Percentiles rank a stretch among this genome's conserved stretches.
Conservation (phyloP, 2,797 vertebrate species). For the Thripadectes ignobilis region DNA sequence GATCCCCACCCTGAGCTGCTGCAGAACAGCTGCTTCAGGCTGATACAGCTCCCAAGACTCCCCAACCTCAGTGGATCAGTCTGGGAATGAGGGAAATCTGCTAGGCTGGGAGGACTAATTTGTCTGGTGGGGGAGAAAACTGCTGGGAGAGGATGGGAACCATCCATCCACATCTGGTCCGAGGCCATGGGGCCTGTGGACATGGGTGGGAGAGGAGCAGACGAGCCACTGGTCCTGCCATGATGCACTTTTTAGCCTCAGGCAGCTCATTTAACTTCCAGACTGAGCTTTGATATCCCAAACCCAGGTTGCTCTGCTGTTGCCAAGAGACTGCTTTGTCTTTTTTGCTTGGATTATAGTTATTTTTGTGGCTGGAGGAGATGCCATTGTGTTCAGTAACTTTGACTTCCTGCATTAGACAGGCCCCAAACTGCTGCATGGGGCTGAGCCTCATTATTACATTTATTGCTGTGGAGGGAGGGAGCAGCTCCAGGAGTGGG, state of each 20-base stretch:
- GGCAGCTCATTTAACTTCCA: not conserved
- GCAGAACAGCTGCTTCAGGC: not conserved
- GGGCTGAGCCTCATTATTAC: not conserved
- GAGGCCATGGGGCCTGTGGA: not conserved
- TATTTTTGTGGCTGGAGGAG: not conserved
- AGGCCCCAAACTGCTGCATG: not conserved
- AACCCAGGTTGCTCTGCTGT: not conserved
- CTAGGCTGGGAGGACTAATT: not conserved
- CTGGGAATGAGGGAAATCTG: accelerated
- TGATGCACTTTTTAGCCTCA: not conserved
- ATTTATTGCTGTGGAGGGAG: slow-evolving; percentile 9
- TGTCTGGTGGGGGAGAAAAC: not conserved
- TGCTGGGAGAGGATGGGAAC: not conserved
- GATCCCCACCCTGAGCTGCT: not conserved
- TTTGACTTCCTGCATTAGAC: not conserved
- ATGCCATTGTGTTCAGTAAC: not conserved
- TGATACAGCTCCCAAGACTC: not conserved
- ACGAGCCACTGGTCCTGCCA: not conserved
- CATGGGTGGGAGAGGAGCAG: not conserved
- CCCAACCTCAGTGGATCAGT: accelerated
- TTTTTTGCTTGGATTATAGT: not conserved
- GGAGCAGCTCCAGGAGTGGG: not conserved
- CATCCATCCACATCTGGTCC: accelerated
- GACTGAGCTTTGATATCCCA: not conserved
- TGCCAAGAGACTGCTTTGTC: not conserved